phyloP scores from a whole-genome alignment of 1,140 invertebrate genomes.

The Diploscapter pachys region DNA sequence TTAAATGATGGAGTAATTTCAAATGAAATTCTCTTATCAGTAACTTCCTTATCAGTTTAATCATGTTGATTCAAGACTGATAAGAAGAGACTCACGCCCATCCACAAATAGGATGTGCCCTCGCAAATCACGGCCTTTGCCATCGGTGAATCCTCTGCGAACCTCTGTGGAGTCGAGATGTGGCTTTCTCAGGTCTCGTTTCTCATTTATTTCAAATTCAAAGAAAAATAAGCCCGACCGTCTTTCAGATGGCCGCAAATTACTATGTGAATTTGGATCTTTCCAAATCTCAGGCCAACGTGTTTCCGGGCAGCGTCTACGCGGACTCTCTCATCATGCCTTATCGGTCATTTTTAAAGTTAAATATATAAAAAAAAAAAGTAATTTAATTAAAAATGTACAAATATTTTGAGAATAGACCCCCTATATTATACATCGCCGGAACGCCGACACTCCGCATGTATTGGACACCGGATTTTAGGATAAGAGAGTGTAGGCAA shows the following conservation, averaged over 20 bases:
- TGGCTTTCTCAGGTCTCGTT: background rate
- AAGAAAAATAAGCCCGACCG: background rate
- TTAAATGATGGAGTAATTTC: no score
- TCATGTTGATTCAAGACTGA: slow-evolving; percentile 42
- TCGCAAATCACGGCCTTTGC: slow-evolving; percentile 45
- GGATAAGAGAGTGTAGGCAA: no score
- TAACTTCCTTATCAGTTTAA: slow-evolving; percentile 42
- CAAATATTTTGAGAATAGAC: no score
- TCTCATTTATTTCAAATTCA: background rate
- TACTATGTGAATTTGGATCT: slow-evolving; percentile 6
- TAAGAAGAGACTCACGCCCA: slow-evolving; percentile 31
- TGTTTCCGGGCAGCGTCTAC: no score
- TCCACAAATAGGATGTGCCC: slow-evolving; percentile 53
- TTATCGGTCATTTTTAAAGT: no score
- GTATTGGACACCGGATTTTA: no score
- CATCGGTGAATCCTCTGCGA: slow-evolving; percentile 31
- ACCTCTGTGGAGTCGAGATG: background rate
- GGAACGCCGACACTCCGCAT: no score
- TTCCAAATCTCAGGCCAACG: no score
- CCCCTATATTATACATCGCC: no score
- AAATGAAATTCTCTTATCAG: background rate
- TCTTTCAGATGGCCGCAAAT: slow-evolving; percentile 11
- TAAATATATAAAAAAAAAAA: no score
- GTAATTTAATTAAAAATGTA: no score
- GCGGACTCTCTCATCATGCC: no score